Base-by-base conservation (phyloP, 2,888 invertebrate species). In the Mesochorus sp. region DNA sequence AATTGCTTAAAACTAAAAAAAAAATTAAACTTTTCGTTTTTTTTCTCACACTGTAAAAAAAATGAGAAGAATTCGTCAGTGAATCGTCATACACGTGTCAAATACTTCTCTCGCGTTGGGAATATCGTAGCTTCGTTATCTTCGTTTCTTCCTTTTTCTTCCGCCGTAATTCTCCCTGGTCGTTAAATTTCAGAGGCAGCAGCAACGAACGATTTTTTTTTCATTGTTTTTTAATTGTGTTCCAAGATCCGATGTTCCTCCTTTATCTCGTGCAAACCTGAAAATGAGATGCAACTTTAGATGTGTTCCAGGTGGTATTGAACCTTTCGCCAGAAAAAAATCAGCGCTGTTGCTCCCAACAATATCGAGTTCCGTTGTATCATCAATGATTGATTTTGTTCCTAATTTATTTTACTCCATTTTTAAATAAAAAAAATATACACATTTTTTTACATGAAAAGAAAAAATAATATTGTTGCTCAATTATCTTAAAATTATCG, bases 221-320 rank as follows among this genome's bases (percentile, higher is more conserved):
- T 19, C 19, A 5, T 21, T 12, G 24, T 14, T 51, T 39, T 12
- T 26, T 4, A 12, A 12, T 12, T 24, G 26, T 19, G 14, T 14
- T 14, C 1, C 5, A 19, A 10, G 12, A 28, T 28, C 28, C 26
- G 49, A 49, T 5, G 10, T 8, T 24, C 17, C 51, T 61, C 59
- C 51, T 10, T 26, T 34, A 12, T 10, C 71, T 55, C 26, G 51
- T 24, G 21, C 24, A 10, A 44, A 81, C 82, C 81, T 81, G 62
- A 81, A 82, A 82, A 79, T 24, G 47, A 81, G 72, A 77, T 51
- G 49, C 53, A 55, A 67, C 49, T 82, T 82, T 80, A 82, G 79
- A 79, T 79, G 72, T 80, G 81, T 80, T 80, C 82, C 2, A 53
- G 44, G 19, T 12, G 1, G 28, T 26, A 37, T 44, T 34, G 6